Evolutionary conservation across 2,113 vertebrate genomes (phyloP).

Genomic region (Ranitomeya imitator): DNA sequence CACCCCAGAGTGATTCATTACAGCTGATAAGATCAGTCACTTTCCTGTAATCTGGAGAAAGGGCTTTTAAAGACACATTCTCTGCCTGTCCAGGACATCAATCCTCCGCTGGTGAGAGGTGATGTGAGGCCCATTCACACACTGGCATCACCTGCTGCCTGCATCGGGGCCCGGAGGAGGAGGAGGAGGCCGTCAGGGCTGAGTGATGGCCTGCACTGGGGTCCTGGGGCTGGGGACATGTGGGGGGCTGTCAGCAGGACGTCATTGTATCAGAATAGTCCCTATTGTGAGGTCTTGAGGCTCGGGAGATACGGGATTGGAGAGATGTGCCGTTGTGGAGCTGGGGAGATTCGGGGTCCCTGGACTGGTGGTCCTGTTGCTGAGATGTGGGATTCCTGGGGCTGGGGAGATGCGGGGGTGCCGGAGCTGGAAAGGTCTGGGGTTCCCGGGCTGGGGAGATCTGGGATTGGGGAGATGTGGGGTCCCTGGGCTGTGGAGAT

Average conservation of each 20-base stretch:
- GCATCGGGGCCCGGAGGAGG: neutral
- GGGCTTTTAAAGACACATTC: constrained; percentile 32
- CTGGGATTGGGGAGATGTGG: no score
- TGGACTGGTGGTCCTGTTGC: no score
- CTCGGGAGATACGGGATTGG: no score
- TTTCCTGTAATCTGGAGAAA: constrained; percentile 38
- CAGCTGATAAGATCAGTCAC: constrained; percentile 34
- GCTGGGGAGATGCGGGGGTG: no score
- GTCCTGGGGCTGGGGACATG: neutral
- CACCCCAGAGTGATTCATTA: constrained; percentile 41
- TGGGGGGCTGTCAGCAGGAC: neutral
- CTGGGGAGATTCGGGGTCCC: no score
- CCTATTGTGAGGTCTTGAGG: neutral
- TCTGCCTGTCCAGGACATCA: constrained; percentile 33
- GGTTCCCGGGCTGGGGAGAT: no score
- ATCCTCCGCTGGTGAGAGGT: constrained; percentile 7
- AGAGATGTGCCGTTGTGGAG: no score
- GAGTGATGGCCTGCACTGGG: neutral
- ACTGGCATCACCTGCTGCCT: neutral
- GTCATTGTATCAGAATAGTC: neutral
- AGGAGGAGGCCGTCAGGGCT: neutral
- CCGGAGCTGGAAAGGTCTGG: no score
- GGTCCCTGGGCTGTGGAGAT: no score
- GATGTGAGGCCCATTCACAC: neutral
- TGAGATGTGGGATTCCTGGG: no score